These are phyloP conservation scores for Poecile montanus DNA, from an alignment of 2,797 vertebrate genomes.

Conservation along the genomic window DNA sequence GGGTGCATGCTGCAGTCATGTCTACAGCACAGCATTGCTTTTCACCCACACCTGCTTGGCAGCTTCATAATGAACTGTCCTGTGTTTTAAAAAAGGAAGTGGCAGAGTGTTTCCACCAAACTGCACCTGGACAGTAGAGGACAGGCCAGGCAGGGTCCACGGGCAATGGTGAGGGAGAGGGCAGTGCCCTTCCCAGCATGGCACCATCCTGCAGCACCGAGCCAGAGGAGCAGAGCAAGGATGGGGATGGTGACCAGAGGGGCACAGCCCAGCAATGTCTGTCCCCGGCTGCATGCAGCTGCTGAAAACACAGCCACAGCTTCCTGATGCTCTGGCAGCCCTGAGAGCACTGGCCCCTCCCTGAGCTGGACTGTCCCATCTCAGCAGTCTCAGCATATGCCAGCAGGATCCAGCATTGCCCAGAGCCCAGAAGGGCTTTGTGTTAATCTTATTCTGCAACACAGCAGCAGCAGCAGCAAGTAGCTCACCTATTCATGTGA, in stretches of 20 bases:
- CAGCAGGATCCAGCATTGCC: not conserved
- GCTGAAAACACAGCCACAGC: rapidly evolving
- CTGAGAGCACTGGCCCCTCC: not conserved
- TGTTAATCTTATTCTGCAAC: not conserved
- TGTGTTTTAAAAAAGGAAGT: not conserved
- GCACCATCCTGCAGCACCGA: not conserved
- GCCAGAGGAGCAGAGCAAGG: not conserved
- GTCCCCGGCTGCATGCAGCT: not conserved
- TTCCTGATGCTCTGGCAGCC: not conserved
- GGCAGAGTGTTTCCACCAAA: not conserved
- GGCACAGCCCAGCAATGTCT: not conserved
- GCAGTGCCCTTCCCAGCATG: rapidly evolving
- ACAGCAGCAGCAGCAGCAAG: not conserved
- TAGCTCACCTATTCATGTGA: rapidly evolving
- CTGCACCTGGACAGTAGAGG: rapidly evolving
- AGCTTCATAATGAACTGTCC: not conserved
- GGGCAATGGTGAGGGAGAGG: not conserved
- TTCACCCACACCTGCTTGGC: not conserved
- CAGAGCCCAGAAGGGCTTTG: not conserved
- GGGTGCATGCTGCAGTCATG: rapidly evolving
- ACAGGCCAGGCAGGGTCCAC: rapidly evolving
- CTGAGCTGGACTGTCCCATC: not conserved
- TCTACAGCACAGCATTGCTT: not conserved
- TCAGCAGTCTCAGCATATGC: rapidly evolving
- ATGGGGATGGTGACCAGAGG: rapidly evolving